Evolutionary conservation across 1,140 invertebrate species (phyloP), one percentile per base, ranked within the genome.

Genomic region (Helicoverpa armigera): DNA sequence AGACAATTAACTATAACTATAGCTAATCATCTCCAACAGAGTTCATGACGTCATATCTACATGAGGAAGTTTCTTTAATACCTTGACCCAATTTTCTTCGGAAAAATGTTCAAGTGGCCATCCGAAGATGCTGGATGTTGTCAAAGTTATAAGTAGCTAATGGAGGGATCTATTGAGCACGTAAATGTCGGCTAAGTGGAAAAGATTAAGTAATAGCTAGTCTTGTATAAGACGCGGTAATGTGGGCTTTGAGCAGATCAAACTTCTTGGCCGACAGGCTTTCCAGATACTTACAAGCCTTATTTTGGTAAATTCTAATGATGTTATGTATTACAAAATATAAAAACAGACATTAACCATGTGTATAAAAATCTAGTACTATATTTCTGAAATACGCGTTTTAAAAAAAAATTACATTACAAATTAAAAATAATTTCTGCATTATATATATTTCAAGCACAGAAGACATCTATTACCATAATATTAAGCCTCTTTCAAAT

Each of bases 1-100:
- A 89, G n/a, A 43, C 12, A 9, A 63, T 63, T 63, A 14, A 63
- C 13, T 7, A 16, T 51, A 70, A 54, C 31, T 70, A 18, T 70
- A 23, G 7, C 16, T 54, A 31, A 53, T 70, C 14, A 70, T 29
- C 48, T 70, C 67, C 18, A 14, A 14, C n/a, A 50, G 48, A 3
- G 50, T 53, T 4, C 0, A 4, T 72, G 69, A 31, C 69, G 50
- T 72, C 69, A 72, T 3, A 2, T 43, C 29, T 23, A 23, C 9
- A 56, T 16, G 65, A 43, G 61, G 35, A 65, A 14, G 31, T 35
- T 56, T 56, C 63, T 11, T 18, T 53, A 4, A 31, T 11, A 54
- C 48, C 69, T 72, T 53, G 69, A 53, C 50, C 69, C 50, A 54
- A 53, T 72, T 72, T 50, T 53, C 65, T 23, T 23, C 13, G 16